Conservation (phyloP, 2,888 invertebrate genomes). For the Mesopsocus fuscifrons region DNA sequence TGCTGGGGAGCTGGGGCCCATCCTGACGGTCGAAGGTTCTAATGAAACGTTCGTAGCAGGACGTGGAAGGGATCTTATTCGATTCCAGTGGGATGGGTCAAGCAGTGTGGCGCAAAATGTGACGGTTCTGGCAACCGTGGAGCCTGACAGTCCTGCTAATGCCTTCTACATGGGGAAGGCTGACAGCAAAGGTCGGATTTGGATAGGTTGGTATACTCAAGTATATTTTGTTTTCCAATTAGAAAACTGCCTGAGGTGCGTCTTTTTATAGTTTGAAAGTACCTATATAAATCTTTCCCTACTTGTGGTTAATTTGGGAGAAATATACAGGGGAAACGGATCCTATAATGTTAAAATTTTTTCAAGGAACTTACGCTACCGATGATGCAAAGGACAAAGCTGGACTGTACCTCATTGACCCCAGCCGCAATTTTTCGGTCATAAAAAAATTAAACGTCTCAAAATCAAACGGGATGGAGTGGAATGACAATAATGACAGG, state of each 20-base stretch:
- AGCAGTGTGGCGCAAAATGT: slow-evolving; percentile 20
- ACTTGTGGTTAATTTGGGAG: too few species aligned
- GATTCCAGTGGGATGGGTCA: slow-evolving; percentile 28
- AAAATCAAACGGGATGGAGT: background rate
- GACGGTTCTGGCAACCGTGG: slow-evolving; percentile 25
- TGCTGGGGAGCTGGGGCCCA: slow-evolving; percentile 33
- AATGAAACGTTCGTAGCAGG: slow-evolving; percentile 27
- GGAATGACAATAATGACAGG: background rate
- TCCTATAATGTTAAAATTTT: too few species aligned
- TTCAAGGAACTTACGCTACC: too few species aligned
- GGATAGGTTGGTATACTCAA: slow-evolving; percentile 40
- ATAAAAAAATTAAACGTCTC: background rate
- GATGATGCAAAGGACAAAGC: too few species aligned
- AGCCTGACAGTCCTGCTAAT: slow-evolving; percentile 26
- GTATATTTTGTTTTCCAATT: too few species aligned
- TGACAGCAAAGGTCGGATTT: slow-evolving; percentile 42
- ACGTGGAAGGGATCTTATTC: slow-evolving; percentile 28
- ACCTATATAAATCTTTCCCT: too few species aligned
- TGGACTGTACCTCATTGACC: background rate
- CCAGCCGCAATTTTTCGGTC: background rate
- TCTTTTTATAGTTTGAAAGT: too few species aligned
- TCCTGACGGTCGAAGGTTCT: slow-evolving; percentile 31
- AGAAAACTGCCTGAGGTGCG: too few species aligned
- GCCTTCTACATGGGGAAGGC: slow-evolving; percentile 52
- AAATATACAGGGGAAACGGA: too few species aligned